These are phyloP conservation scores for Channa maculata DNA, from an alignment of 2,113 vertebrate species.

Conservation along the genomic window DNA sequence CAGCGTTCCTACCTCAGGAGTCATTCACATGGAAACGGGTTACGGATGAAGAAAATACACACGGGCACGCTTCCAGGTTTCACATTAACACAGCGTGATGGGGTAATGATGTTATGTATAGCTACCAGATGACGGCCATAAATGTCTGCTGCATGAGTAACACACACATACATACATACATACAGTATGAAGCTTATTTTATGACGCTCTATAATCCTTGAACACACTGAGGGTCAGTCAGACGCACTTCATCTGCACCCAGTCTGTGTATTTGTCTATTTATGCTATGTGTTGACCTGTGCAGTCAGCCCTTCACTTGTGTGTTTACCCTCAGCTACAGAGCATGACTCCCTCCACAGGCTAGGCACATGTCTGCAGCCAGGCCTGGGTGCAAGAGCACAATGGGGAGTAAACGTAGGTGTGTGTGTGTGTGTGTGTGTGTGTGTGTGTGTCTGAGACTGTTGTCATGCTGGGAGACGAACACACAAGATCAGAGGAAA, in stretches of 20 bases:
- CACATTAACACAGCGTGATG: slow-evolving; percentile 19
- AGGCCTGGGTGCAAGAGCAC: neutral
- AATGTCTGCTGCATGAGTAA: slow-evolving; percentile 25
- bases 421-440: slow-evolving; percentile 10
- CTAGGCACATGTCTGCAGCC: slow-evolving; percentile 1
- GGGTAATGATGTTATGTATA: slow-evolving; percentile 28
- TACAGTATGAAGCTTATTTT: slow-evolving; percentile 3
- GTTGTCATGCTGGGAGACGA: slow-evolving; percentile 8
- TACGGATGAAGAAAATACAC: slow-evolving; percentile 28
- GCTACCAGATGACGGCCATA: slow-evolving; percentile 23
- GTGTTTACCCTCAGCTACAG: slow-evolving; percentile 64
- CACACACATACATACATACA: neutral
- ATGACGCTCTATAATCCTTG: slow-evolving; percentile 11
- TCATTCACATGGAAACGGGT: slow-evolving; percentile 42
- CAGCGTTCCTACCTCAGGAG: slow-evolving; percentile 19
- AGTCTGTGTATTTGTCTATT: slow-evolving; percentile 16
- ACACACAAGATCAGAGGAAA: slow-evolving; percentile 69
- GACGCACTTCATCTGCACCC: slow-evolving; percentile 2
- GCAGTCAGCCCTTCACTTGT: slow-evolving; percentile 49
- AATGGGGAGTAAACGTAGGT: neutral
- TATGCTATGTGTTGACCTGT: slow-evolving; percentile 66
- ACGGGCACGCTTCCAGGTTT: slow-evolving; percentile 13
- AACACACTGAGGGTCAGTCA: slow-evolving; percentile 6
- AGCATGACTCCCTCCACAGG: slow-evolving; percentile 46
- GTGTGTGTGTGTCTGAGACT: slow-evolving; percentile 23